Conservation (phyloP, 2,888 invertebrate genomes). For the Noctua janthe region DNA sequence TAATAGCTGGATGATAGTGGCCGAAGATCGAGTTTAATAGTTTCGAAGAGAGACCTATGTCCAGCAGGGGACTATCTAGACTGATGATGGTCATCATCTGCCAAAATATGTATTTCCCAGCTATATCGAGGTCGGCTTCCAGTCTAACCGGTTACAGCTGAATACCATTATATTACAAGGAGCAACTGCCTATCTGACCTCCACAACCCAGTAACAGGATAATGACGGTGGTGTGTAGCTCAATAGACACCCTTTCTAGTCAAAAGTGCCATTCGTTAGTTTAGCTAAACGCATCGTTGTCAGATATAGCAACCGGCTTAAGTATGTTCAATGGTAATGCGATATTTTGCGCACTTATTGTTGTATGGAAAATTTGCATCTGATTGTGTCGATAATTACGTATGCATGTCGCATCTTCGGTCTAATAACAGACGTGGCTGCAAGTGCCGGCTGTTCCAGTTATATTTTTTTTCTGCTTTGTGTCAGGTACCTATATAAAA, state of each 20-base stretch:
- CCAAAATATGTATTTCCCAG: not conserved
- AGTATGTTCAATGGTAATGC: not conserved
- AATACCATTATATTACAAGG: not conserved
- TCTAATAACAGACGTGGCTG: constrained; percentile 33
- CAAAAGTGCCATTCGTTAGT: not conserved
- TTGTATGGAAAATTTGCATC: constrained; percentile 51
- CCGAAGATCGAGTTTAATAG: not conserved
- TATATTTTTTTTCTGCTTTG: constrained; percentile 11
- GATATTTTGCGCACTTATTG: constrained; percentile 46
- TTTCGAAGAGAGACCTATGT: not conserved
- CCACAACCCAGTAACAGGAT: not conserved
- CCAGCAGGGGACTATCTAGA: not conserved
- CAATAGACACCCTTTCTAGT: not conserved
- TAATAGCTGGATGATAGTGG: not conserved
- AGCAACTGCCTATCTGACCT: not conserved
- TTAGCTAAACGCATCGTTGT: not conserved
- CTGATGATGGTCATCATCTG: not conserved
- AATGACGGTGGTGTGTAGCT: not conserved
- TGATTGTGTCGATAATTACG: constrained; percentile 46
- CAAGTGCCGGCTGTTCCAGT: constrained; percentile 5
- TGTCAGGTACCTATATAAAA: not conserved
- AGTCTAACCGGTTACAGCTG: not conserved
- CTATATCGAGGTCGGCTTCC: not conserved
- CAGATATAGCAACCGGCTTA: not conserved
- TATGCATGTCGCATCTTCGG: constrained; percentile 42